Evolutionary conservation across 2,113 vertebrate species (phyloP).

Genomic region (Nycticryphes semicollaris): DNA sequence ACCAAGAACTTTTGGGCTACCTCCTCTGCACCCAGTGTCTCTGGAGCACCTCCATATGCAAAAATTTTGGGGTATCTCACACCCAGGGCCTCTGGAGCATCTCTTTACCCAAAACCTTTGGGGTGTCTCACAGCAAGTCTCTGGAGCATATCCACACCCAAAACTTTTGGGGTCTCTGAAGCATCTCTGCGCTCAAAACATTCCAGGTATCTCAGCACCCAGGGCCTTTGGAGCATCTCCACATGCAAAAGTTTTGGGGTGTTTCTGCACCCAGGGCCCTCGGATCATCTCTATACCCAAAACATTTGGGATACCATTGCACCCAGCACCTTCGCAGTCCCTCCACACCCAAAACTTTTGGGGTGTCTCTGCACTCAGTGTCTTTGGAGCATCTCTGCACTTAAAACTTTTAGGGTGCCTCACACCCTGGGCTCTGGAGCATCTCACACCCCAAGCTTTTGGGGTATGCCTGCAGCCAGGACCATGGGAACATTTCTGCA

Average conservation of each 20-base stretch:
- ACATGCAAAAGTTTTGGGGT: background rate
- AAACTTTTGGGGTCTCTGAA: no score
- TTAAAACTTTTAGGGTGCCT: background rate
- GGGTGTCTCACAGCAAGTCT: background rate
- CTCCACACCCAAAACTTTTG: background rate
- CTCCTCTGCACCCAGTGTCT: background rate
- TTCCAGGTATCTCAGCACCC: background rate
- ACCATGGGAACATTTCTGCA: no score
- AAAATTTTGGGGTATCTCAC: background rate
- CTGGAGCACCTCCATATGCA: no score
- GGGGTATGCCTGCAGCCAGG: no score
- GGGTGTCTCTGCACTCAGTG: background rate
- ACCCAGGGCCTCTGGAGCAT: no score
- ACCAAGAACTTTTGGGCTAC: background rate
- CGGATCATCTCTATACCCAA: background rate
- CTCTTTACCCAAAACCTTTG: background rate
- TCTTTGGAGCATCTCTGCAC: accelerated
- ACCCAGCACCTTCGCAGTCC: accelerated
- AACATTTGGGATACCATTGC: background rate
- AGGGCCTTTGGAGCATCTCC: background rate
- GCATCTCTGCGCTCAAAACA: background rate
- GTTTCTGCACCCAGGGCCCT: background rate
- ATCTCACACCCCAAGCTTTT: background rate
- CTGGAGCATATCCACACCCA: background rate
- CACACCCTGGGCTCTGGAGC: background rate